Evolutionary conservation across 2,888 invertebrate genomes (phyloP).

Genomic region (Dexiosoma caninum): DNA sequence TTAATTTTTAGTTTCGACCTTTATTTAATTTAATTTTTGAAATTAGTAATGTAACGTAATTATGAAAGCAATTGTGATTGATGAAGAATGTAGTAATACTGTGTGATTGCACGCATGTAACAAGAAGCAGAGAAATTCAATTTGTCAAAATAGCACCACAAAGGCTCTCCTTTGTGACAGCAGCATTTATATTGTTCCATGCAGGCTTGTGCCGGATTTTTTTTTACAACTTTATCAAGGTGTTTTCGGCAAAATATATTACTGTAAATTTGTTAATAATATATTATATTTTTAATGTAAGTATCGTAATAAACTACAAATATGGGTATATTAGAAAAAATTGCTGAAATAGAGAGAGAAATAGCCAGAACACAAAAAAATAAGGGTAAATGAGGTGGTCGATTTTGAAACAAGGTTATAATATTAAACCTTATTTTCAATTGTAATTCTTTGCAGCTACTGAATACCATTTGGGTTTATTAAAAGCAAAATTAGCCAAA

Average conservation of each 20-base stretch:
- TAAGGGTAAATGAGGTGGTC: conserved; percentile 85
- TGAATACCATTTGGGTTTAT: conserved; percentile 97
- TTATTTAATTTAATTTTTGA: too few relatives aligned
- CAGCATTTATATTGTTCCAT: conserved; percentile 34
- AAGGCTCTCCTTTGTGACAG: too few relatives aligned
- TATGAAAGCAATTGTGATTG: conserved; percentile 47
- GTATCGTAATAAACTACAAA: conserved; percentile 49
- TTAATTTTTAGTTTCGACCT: too few relatives aligned
- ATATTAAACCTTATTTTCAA: not conserved
- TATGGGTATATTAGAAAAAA: conserved; percentile 99
- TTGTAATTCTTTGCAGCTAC: conserved; percentile 86
- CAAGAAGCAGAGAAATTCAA: conserved; percentile 12
- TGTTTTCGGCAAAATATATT: conserved; percentile 8
- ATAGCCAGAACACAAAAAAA: conserved; percentile 99
- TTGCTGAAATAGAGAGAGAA: conserved; percentile 98
- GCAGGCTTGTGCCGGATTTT: conserved; percentile 42
- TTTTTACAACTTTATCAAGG: conserved; percentile 10
- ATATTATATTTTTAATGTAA: conserved; percentile 48
- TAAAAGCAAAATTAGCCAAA: conserved; percentile 98
- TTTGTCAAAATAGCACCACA: conserved; percentile 41
- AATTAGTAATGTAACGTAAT: too few relatives aligned
- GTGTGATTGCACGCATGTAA: not conserved
- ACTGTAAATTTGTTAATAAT: conserved; percentile 8
- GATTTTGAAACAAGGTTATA: conserved; percentile 54
- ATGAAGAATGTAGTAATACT: not conserved